Evolutionary conservation across 53 echinoderm and acorn worm genomes (phyloP), one percentile per base, ranked within the genome.

Genomic region (Antedon mediterranea): DNA sequence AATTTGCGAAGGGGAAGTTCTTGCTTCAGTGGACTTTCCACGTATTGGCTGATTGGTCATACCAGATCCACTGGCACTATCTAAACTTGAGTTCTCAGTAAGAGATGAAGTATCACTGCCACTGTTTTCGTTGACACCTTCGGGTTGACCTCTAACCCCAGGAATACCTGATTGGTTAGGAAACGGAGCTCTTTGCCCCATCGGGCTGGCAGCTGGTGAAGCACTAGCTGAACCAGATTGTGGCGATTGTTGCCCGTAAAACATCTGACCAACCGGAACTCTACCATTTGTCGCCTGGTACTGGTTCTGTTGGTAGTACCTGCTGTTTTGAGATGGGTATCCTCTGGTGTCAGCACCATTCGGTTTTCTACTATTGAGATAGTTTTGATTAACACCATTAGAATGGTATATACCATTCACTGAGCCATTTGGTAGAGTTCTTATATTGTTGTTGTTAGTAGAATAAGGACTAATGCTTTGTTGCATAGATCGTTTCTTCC

Each of bases 61-160:
- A 28, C 72, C 78, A 33, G 76, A 76, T 20, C 44, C 71, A 18
- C 92, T 92, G 28, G 85, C 83, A 78, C 91, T 97, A 78, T 97
- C 97, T 23, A 97, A 37, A 79, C 97, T 97, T 8, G 97, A 97
- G 43, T 97, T 97, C 79, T 97, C 97, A 37, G 97, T 97, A 34
- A 97, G 75, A 11, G 97, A 97, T 23, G 97, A 92, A 13, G 97
- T 97, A 71, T 97, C 97, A 87, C 97, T 97, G 0, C 97, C 91
- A 76, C 97, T 97, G 42, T 84, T 87, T 75, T 95, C 95, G 76
- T 80, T 87, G 15, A 74, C 78, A 30, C 82, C 87, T 57, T 87
- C 90, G 0, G 78, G 78, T 31, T 74, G 81, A 32, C 72, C 78
- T 80, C 33, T 82, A 76, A 32, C 37, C 72, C 83, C 41, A 83